phyloP scores from a whole-genome alignment of 1,140 invertebrate genomes.

The Macrobrachium rosenbergii region DNA sequence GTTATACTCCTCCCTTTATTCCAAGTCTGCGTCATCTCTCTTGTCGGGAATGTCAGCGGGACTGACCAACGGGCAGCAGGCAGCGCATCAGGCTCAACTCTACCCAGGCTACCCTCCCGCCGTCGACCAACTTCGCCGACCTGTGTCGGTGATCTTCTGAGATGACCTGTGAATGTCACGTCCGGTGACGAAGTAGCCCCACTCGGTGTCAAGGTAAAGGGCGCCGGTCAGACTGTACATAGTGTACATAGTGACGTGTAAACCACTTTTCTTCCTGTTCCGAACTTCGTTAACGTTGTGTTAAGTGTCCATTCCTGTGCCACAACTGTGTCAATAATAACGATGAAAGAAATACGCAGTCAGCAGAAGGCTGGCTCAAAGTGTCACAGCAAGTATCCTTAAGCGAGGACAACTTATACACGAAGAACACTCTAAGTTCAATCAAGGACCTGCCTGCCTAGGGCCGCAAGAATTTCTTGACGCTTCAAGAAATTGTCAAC shows the following conservation, averaged over 20 bases:
- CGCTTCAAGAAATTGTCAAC: not conserved
- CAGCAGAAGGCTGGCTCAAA: too few relatives aligned
- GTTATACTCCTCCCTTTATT: constrained; percentile 64
- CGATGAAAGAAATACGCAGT: too few relatives aligned
- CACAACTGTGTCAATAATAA: too few relatives aligned
- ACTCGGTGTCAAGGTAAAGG: not conserved
- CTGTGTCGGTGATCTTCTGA: constrained; percentile 66
- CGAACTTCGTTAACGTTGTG: constrained; percentile 13
- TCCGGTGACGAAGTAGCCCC: constrained; percentile 2
- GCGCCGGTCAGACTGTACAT: constrained; percentile 49
- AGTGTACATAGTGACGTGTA: constrained; percentile 59
- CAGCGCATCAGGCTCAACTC: constrained; percentile 47
- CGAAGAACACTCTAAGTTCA: too few relatives aligned
- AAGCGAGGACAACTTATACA: too few relatives aligned
- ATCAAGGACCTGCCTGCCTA: not conserved
- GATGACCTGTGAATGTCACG: constrained; percentile 13
- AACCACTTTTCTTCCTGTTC: constrained; percentile 10
- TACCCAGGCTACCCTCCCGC: constrained; percentile 66
- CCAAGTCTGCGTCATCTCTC: constrained; percentile 64
- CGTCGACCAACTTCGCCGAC: constrained; percentile 66
- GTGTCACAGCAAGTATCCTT: too few relatives aligned
- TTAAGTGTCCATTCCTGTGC: not conserved
- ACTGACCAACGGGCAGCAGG: constrained; percentile 37
- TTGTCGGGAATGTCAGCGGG: constrained; percentile 63
- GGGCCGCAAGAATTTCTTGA: not conserved